Base-by-base conservation (phyloP, 2,797 vertebrate genomes). In the Garrulus glandarius region DNA sequence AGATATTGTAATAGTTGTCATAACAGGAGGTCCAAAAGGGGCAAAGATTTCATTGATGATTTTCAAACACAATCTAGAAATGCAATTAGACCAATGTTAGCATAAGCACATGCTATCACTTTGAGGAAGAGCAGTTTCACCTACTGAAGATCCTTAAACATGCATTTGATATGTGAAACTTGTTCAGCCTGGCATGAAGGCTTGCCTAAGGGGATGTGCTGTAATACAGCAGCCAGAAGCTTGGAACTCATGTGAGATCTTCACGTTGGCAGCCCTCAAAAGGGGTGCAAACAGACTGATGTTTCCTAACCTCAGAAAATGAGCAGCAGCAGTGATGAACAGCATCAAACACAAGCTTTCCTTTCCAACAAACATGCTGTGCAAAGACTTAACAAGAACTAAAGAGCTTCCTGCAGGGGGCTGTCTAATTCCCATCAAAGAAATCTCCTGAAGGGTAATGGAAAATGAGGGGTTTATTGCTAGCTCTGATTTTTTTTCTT, bases 361-460 rank as follows among this genome's bases (percentile, higher is more conserved):
- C 77, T 94, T 96, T 97, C 84, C 86, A 92, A 86, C 91, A 96
- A 96, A 87, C 90, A 49, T 71, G 75, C 96, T 96, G 94, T 91
- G 96, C 90, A 70, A 95, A 93, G 92, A 77, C 94, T 97, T 96
- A 96, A 91, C 96, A 94, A 95, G 95, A 95, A 79, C 90, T 92
- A 93, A 97, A 97, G 87, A 95, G 89, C 77, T 97, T 97, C 96
- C 96, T 96, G 96, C 97, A 98, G 98, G 96, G 97, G 95, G 97
- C 95, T 96, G 96, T 98, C 97, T 97, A 97, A 98, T 97, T 97
- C 97, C 92, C 97, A 96, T 97, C 96, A 97, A 97, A 98, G 96
- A 96, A 84, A 96, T 96, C 77, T 97, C 82, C 47, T 95, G 88
- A 91, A 84, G 88, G 83, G 81, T 89, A 88, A 93, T 32, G 71